A percentile compares a stretch with the other conserved stretches of the same genome.
Conservation (phyloP, 2,888 invertebrate genomes). For the Eupithecia abbreviata region DNA sequence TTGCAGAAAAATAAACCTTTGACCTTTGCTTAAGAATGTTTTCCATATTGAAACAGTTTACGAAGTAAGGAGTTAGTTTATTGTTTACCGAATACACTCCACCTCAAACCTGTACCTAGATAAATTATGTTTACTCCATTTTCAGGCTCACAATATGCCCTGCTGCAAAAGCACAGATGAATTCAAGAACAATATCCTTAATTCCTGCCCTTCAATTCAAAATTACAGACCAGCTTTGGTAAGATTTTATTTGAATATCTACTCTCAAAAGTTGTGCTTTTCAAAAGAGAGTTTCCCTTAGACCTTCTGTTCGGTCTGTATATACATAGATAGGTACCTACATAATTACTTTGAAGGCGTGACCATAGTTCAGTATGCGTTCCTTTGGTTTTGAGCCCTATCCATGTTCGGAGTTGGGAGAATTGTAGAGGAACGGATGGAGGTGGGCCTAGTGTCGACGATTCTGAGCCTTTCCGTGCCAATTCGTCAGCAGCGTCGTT, state of each 20-base stretch:
- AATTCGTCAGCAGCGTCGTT: no score
- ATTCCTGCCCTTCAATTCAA: constrained; percentile 67
- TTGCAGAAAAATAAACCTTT: background rate
- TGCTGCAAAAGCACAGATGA: constrained; percentile 52
- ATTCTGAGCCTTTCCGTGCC: no score
- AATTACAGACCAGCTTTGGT: constrained; percentile 75
- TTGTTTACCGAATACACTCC: constrained; percentile 36
- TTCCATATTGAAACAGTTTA: constrained; percentile 67
- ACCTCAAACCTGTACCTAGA: constrained; percentile 40
- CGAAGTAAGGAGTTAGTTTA: constrained; percentile 55
- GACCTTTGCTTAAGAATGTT: constrained; percentile 53
- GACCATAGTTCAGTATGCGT: no score
- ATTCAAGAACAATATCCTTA: constrained; percentile 60
- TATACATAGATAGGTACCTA: background rate
- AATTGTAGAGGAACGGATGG: no score
- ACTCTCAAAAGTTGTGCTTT: background rate
- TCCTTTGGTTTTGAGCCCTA: no score
- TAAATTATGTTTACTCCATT: constrained; percentile 30
- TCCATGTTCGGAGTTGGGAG: no score
- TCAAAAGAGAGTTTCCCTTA: background rate
- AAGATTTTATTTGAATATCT: constrained; percentile 39
- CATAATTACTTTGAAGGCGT: no score
- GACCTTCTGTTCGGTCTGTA: background rate
- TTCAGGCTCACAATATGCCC: constrained; percentile 68
- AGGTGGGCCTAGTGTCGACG: no score